These are phyloP conservation scores for Sylvietta virens DNA, from an alignment of 2,113 vertebrate genomes.

Conservation along the genomic window DNA sequence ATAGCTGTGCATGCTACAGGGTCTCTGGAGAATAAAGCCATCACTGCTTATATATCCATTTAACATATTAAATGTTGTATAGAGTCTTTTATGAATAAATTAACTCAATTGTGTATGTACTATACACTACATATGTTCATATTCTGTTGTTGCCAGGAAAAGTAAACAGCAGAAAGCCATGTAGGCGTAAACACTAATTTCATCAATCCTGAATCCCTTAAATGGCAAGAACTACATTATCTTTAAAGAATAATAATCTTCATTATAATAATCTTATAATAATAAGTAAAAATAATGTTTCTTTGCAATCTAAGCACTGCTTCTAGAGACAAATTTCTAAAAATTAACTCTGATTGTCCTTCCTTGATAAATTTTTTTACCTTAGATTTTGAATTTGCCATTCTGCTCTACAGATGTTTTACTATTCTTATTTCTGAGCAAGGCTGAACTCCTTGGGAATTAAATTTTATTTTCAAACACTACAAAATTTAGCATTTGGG, in stretches of 20 bases:
- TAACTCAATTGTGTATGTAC: neutral
- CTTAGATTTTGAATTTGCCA: neutral
- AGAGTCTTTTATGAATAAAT: neutral
- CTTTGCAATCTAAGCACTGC: neutral
- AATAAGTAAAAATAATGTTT: neutral
- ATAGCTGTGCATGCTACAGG: fast-evolving
- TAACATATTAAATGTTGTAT: neutral
- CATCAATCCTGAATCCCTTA: neutral
- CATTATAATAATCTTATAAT: too few relatives aligned
- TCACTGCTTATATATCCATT: neutral
- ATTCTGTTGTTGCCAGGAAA: neutral
- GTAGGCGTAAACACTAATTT: neutral
- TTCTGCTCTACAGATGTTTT: neutral
- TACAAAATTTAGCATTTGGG: neutral
- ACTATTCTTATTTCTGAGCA: neutral
- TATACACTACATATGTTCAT: neutral
- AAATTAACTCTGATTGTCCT: neutral
- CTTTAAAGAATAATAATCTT: neutral
- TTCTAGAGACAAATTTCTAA: neutral
- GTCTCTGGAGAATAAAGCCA: neutral
- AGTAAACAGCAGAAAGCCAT: neutral
- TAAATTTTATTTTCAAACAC: neutral
- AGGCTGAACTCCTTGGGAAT: neutral
- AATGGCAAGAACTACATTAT: neutral
- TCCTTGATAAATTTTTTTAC: neutral